Percentiles rank a stretch among this genome's conserved stretches.
Conservation (phyloP, 2,888 invertebrate species). For the Fragum fragum region DNA sequence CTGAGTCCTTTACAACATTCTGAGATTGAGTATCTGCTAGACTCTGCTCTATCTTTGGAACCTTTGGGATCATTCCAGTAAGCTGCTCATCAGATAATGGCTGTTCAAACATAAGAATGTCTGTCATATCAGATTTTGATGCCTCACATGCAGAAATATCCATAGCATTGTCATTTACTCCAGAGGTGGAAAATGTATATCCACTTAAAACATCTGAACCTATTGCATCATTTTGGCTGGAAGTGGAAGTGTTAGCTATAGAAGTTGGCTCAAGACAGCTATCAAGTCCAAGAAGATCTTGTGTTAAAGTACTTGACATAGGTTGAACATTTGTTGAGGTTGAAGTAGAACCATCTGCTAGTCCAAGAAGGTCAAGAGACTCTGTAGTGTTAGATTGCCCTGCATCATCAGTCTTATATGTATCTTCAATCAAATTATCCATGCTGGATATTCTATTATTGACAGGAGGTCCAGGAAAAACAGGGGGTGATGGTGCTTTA, state of each 20-base stretch:
- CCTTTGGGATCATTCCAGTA: background rate
- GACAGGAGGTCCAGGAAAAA: slow-evolving; percentile 72
- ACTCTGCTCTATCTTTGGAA: background rate
- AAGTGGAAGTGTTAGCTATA: background rate
- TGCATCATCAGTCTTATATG: slow-evolving; percentile 10
- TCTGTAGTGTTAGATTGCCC: slow-evolving; percentile 39
- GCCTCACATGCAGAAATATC: slow-evolving; percentile 8
- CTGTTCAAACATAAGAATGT: slow-evolving; percentile 55
- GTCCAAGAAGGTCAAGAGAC: slow-evolving; percentile 73
- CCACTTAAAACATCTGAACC: slow-evolving; percentile 35
- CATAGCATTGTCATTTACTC: slow-evolving; percentile 6
- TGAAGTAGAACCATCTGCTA: slow-evolving; percentile 30
- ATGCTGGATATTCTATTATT: slow-evolving; percentile 77
- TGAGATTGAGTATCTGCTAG: background rate
- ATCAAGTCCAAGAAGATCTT: slow-evolving; percentile 78
- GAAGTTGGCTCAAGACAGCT: slow-evolving; percentile 63
- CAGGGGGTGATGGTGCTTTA: slow-evolving; percentile 71
- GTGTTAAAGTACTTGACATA: background rate
- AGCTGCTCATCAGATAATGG: slow-evolving; percentile 35
- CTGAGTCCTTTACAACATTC: too few species aligned
- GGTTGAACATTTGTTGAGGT: background rate
- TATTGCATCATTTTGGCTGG: background rate
- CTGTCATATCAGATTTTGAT: slow-evolving; percentile 15
- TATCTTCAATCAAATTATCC: slow-evolving; percentile 71
- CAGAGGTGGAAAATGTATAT: slow-evolving; percentile 51